Percentiles rank a stretch among this genome's conserved stretches.
phyloP scores from a whole-genome alignment of 2,113 vertebrate species.

The Ifrita kowaldi region DNA sequence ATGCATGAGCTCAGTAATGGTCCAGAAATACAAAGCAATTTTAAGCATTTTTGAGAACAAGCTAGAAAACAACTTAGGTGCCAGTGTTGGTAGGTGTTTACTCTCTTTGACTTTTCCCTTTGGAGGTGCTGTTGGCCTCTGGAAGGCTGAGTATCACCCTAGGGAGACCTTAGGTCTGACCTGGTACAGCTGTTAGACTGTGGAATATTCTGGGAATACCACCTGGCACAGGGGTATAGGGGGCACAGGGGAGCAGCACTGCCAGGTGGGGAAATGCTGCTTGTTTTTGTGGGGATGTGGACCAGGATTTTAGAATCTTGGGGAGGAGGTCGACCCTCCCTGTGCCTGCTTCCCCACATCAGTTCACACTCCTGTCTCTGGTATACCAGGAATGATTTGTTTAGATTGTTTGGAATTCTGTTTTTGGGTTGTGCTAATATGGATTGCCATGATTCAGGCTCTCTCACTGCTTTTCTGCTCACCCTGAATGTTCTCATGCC shows the following conservation, averaged over 20 bases:
- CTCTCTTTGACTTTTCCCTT: neutral
- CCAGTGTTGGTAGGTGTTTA: neutral
- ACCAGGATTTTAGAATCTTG: neutral
- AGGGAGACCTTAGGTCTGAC: neutral
- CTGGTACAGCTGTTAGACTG: neutral
- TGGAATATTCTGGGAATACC: neutral
- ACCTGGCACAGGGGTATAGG: neutral
- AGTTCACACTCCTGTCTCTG: neutral
- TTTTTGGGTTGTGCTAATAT: neutral
- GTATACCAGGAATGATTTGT: neutral
- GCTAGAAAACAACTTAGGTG: neutral
- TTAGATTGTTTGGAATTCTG: neutral
- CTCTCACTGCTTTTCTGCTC: neutral
- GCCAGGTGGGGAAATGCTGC: neutral
- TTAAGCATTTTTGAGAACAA: neutral
- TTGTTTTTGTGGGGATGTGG: neutral
- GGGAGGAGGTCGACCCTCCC: neutral
- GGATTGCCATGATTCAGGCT: neutral
- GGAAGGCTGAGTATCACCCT: neutral
- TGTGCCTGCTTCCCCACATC: neutral
- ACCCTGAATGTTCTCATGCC: neutral
- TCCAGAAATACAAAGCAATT: neutral
- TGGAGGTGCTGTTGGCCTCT: neutral
- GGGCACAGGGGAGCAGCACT: neutral
- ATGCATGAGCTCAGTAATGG: neutral